Conservation (phyloP, 30 jellyfish, hydroid and myxozoan species). For the Aurelia coerulea region DNA sequence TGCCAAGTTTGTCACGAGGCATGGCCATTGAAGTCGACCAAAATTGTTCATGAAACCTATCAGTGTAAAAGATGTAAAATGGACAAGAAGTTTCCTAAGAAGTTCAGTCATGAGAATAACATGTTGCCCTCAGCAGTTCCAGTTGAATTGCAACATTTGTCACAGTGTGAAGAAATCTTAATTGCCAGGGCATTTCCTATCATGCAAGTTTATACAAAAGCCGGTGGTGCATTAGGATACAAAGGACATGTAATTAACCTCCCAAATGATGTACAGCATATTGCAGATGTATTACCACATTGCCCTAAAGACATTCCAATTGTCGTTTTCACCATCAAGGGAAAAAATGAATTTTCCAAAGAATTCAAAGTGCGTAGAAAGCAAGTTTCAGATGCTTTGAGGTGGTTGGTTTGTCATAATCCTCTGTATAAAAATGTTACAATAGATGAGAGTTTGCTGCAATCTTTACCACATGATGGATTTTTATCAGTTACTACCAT, state of each 20-base stretch:
- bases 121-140: slow-evolving; percentile 46
- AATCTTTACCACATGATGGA: slow-evolving; percentile 14
- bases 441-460: slow-evolving; percentile 2
- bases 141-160: slow-evolving; percentile 20
- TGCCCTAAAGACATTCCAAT: slow-evolving; percentile 41
- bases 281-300: slow-evolving; percentile 40
- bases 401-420: slow-evolving; percentile 8
- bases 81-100: slow-evolving; percentile 36
- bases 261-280: slow-evolving; percentile 11
- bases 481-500: neutral
- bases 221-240: slow-evolving; percentile 35
- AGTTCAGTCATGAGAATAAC: slow-evolving; percentile 46
- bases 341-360: neutral
- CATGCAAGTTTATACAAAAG: slow-evolving; percentile 35
- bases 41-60: neutral
- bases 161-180: slow-evolving; percentile 51
- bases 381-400: slow-evolving; percentile 13
- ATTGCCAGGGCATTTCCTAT: slow-evolving; percentile 43
- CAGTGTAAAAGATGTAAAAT: slow-evolving; percentile 25
- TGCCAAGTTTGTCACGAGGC: slow-evolving; percentile 55
- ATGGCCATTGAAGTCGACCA: slow-evolving; percentile 36
- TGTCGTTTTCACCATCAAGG: neutral
- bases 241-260: slow-evolving; percentile 57
- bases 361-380: slow-evolving; percentile 34
- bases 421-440: slow-evolving; percentile 14